A percentile compares a stretch with the other conserved stretches of the same genome.
Conservation (phyloP, 1,140 invertebrate genomes). For the Solen grandis region DNA sequence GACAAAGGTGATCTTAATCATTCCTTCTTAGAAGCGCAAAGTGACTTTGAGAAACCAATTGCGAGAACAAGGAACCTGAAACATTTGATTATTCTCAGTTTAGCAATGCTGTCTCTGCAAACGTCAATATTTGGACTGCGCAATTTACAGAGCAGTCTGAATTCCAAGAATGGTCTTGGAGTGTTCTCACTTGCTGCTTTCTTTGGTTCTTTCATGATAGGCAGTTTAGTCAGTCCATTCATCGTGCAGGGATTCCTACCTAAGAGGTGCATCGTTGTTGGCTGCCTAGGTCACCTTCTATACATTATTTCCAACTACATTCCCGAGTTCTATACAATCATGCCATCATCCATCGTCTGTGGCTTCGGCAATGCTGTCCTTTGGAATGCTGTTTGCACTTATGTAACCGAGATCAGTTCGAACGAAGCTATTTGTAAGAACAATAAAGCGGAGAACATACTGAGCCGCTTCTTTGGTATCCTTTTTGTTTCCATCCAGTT, state of each 20-base stretch:
- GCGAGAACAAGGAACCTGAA: constrained; percentile 48
- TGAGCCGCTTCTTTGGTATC: constrained; percentile 71
- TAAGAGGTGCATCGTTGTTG: constrained; percentile 51
- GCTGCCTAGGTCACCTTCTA: constrained; percentile 60
- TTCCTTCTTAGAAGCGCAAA: neutral
- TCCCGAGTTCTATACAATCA: constrained; percentile 68
- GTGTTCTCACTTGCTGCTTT: constrained; percentile 64
- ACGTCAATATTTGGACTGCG: constrained; percentile 67
- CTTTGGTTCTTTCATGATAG: constrained; percentile 64
- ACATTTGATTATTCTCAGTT: constrained; percentile 62
- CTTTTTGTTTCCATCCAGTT: constrained; percentile 69
- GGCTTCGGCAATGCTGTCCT: constrained; percentile 67
- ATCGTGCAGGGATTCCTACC: constrained; percentile 67
- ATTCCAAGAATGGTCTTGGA: constrained; percentile 66
- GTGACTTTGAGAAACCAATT: neutral
- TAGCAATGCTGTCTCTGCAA: constrained; percentile 65
- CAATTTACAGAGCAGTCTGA: constrained; percentile 76
- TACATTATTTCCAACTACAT: constrained; percentile 70
- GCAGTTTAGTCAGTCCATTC: constrained; percentile 68
- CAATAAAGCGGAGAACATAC: constrained; percentile 56
- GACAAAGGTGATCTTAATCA: neutral
- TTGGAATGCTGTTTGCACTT: constrained; percentile 73
- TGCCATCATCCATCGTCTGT: constrained; percentile 61
- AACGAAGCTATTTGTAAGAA: constrained; percentile 58
- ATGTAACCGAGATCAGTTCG: constrained; percentile 68